These are phyloP conservation scores for Acridotheres tristis DNA, from an alignment of 2,797 vertebrate genomes.

Conservation along the genomic window DNA sequence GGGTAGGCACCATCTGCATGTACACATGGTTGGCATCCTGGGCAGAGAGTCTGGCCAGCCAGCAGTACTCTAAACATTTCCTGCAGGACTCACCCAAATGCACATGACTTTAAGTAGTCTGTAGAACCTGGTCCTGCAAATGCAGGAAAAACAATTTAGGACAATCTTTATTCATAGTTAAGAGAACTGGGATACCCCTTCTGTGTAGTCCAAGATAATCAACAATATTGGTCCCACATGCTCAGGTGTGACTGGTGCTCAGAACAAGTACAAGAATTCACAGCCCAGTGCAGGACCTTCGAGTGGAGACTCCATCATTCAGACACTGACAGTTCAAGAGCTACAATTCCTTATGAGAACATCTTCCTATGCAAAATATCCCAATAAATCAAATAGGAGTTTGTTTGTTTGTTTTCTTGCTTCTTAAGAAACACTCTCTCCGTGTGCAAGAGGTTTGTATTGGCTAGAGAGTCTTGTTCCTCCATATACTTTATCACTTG, in stretches of 20 bases:
- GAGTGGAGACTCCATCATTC: neutral
- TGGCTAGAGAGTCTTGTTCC: neutral
- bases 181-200: neutral
- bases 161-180: neutral
- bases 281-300: neutral
- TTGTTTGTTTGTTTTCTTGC: neutral
- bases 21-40: neutral
- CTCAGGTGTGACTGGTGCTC: neutral
- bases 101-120: neutral
- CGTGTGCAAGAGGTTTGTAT: accelerated
- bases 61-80: neutral
- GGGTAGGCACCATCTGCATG: neutral
- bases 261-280: neutral
- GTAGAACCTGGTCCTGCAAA: neutral
- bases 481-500: neutral
- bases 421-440: neutral
- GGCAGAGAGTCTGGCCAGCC: neutral
- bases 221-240: neutral
- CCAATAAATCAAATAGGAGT: neutral
- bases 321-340: neutral
- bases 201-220: neutral
- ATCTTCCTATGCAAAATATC: neutral
- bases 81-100: neutral
- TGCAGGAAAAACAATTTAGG: neutral
- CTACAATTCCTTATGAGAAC: neutral